Evolutionary conservation across 2,113 vertebrate species (phyloP).

Genomic region (Genyomyrus donnyi): DNA sequence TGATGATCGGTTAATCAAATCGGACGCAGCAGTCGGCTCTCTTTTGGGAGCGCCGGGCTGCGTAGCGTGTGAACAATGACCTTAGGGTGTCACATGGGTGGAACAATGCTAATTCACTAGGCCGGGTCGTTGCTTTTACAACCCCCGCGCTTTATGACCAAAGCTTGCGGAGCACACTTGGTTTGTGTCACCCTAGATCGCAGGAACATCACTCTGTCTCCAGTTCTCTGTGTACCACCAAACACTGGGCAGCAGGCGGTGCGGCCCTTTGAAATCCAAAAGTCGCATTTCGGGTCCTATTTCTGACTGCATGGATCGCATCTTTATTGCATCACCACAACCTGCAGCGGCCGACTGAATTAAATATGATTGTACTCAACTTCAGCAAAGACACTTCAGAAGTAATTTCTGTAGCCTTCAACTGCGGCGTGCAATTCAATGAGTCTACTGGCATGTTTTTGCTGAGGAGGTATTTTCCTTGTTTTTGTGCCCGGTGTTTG

Average conservation of each 20-base stretch:
- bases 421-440: slow-evolving; percentile 71
- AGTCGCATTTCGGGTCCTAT: slow-evolving; percentile 78
- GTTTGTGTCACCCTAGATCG: not conserved
- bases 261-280: slow-evolving; percentile 66
- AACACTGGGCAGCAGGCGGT: slow-evolving; percentile 67
- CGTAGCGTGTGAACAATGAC: not conserved
- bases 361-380: slow-evolving; percentile 85
- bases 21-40: not conserved
- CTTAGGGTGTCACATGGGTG: not conserved
- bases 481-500: slow-evolving; percentile 38
- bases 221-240: slow-evolving; percentile 67
- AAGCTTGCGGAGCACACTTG: not conserved
- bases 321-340: slow-evolving; percentile 82
- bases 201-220: slow-evolving; percentile 50
- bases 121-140: not conserved
- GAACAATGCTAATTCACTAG: not conserved
- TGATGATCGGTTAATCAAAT: not conserved
- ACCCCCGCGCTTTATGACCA: not conserved
- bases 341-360: slow-evolving; percentile 80
- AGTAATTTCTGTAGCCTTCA: slow-evolving; percentile 77
- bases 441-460: slow-evolving; percentile 65
- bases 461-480: slow-evolving; percentile 42
- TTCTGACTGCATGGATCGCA: slow-evolving; percentile 69
- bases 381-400: slow-evolving; percentile 81
- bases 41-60: not conserved